Evolutionary conservation across 2,113 vertebrate species (phyloP).

Genomic region (Aplodontia rufa): DNA sequence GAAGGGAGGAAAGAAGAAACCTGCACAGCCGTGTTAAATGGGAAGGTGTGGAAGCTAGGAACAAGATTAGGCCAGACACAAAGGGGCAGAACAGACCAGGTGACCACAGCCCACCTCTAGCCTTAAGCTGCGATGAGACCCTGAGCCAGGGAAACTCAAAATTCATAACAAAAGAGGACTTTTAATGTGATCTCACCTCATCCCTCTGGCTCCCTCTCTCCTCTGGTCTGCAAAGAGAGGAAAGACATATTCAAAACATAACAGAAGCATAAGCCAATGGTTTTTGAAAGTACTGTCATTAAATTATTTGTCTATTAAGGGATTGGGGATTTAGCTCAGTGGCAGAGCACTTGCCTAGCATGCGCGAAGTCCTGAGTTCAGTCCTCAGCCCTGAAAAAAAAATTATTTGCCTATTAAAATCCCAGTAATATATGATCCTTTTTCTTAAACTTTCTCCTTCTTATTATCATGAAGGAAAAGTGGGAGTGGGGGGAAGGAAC

Average conservation of each 20-base stretch:
- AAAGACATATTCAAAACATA: neutral
- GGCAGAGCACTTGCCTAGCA: too few relatives aligned
- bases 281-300: slow-evolving; percentile 13
- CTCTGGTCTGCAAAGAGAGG: neutral
- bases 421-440: neutral
- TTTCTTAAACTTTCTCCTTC: neutral
- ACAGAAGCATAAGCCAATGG: neutral
- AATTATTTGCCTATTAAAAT: slow-evolving; percentile 20
- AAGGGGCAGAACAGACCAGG: neutral
- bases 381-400: too few relatives aligned
- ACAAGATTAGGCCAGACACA: neutral
- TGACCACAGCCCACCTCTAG: neutral
- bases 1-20: neutral
- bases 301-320: slow-evolving; percentile 23
- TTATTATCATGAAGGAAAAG: neutral
- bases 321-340: too few relatives aligned
- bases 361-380: too few relatives aligned
- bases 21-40: neutral
- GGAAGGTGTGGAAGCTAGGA: neutral
- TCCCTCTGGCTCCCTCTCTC: neutral
- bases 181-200: neutral
- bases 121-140: neutral
- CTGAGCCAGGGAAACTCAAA: neutral
- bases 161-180: neutral
- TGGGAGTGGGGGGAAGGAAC: neutral